Base-by-base conservation (phyloP, 64 coral and sea anemone species). In the Acropora tenuis region DNA sequence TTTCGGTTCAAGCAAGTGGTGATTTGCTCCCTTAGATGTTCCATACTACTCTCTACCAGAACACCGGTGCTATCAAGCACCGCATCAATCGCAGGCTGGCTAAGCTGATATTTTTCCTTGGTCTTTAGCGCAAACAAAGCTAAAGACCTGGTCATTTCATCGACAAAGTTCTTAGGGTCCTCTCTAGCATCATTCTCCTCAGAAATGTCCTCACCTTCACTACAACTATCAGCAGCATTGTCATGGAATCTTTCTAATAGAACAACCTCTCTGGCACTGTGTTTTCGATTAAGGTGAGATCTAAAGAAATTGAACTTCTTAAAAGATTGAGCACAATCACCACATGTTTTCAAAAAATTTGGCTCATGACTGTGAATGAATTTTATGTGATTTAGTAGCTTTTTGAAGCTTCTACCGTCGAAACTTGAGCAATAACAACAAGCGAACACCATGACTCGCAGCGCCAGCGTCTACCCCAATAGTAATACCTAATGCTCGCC, bases 111-210 rank as follows among this genome's bases (percentile, higher is more conserved):
- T 77, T 84, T 67, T 44, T 93, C 87, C 78, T 94, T 94, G 2
- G 92, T 94, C 84, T 94, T 94, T 69, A 94, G 89, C 17, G 85
- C 78, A 89, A 89, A 89, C 92, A 89, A 89, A 15, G 87, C 87
- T 30, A 94, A 84, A 59, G 77, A 94, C 59, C n/a, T 88, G 17
- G 87, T 94, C 18, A 89, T 74, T 11, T 83, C 80, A 13, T 84
- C 79, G 9, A 87, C 74, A 48, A 74, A 84, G 17, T 84, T 74
- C 15, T 68, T 18, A 20, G 17, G 8, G 78, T 83, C 66, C 41
- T 87, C 74, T 52, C 78, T 57, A 73, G 43, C 63, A 41, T 89
- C 77, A 80, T 48, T 20, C 7, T 71, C 46, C 42, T 49, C 63
- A 50, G 19, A 69, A 88, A 12, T 73, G 48, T 61, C 47, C 8